Evolutionary conservation across 2,888 invertebrate species (phyloP).

Genomic region (Xestia xanthographa): DNA sequence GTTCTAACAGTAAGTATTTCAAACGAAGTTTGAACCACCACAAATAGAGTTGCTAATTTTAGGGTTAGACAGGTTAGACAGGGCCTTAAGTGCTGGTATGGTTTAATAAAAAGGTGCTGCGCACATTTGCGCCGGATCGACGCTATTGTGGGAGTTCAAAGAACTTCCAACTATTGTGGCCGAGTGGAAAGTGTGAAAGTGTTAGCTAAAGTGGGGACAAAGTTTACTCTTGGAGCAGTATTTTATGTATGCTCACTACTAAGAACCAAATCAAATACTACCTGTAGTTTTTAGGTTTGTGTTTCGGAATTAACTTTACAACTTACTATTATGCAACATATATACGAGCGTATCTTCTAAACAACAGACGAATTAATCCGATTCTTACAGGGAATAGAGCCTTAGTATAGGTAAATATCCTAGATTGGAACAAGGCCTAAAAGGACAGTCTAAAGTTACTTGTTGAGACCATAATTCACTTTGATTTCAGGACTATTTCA

Average conservation of each 20-base stretch:
- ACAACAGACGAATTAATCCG: background rate
- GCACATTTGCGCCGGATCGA: conserved; percentile 4
- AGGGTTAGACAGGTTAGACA: too few relatives aligned
- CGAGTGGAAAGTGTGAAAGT: conserved; percentile 55
- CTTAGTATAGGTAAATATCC: background rate
- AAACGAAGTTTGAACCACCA: too few relatives aligned
- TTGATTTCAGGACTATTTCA: conserved; percentile 91
- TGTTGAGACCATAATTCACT: background rate
- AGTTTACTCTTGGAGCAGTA: conserved; percentile 1
- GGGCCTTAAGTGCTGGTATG: too few relatives aligned
- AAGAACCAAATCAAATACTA: conserved; percentile 7
- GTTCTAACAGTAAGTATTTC: too few relatives aligned
- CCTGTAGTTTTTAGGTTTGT: background rate
- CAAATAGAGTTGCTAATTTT: too few relatives aligned
- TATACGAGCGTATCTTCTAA: too few relatives aligned
- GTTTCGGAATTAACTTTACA: background rate
- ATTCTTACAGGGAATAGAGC: background rate
- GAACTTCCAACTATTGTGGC: conserved; percentile 37
- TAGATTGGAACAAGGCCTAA: background rate
- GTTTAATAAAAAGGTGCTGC: conserved; percentile 22
- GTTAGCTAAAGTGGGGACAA: conserved; percentile 21
- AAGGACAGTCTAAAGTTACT: background rate
- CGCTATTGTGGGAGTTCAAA: conserved; percentile 41
- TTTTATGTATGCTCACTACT: conserved; percentile 3
- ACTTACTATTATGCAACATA: background rate